Conservation (phyloP, 37 sponge, comb jelly and placozoan species). For the Halisarca cf. caerulea region DNA sequence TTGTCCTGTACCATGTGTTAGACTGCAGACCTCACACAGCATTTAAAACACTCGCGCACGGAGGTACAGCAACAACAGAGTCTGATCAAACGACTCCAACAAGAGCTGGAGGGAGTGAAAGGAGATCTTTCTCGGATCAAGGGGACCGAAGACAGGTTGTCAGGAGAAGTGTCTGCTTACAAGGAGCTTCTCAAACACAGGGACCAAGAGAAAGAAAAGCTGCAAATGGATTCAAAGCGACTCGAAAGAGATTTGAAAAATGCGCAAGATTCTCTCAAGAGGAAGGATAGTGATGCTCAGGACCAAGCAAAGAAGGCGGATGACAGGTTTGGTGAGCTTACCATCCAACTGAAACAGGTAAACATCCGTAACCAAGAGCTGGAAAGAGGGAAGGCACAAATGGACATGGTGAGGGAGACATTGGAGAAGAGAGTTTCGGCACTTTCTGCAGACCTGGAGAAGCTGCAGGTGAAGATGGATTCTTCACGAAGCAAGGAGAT, state of each 20-base stretch:
- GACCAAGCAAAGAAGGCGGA: neutral
- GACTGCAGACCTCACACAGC: neutral
- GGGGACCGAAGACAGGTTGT: neutral
- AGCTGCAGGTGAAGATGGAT: slow-evolving; percentile 20
- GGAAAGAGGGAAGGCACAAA: neutral
- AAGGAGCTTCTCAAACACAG: neutral
- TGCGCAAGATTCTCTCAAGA: neutral
- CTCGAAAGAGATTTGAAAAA: neutral
- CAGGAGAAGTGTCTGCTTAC: neutral
- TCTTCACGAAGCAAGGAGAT: slow-evolving; percentile 14
- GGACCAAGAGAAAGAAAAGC: neutral
- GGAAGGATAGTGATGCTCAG: slow-evolving; percentile 5
- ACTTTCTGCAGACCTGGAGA: slow-evolving; percentile 24
- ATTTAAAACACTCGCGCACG: neutral
- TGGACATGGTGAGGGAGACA: slow-evolving; percentile 11
- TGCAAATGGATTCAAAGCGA: neutral
- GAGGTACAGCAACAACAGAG: neutral
- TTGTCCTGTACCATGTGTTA: neutral
- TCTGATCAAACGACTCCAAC: neutral
- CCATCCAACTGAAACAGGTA: neutral
- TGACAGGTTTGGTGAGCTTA: neutral
- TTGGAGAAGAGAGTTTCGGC: neutral
- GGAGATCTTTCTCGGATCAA: neutral
- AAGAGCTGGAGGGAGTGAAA: neutral
- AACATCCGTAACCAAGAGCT: neutral